phyloP scores from a whole-genome alignment of 2,113 vertebrate species.

The Hippocampus abdominalis region DNA sequence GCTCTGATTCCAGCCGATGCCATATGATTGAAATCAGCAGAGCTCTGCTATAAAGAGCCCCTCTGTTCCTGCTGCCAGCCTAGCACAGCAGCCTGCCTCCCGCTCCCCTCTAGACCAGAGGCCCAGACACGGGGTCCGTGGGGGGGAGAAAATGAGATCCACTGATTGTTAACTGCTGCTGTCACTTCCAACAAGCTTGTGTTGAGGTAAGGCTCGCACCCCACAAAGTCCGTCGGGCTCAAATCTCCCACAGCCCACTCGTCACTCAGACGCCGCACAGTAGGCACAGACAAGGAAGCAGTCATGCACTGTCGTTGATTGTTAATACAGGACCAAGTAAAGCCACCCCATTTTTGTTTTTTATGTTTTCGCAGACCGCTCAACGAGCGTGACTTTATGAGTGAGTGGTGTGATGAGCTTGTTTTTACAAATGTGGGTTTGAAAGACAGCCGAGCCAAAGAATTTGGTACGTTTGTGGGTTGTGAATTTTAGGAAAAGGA shows the following conservation, averaged over 20 bases:
- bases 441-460: conserved; percentile 68
- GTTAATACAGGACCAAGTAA: conserved; percentile 29
- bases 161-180: conserved; percentile 68
- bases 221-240: conserved; percentile 62
- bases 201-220: conserved; percentile 60
- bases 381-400: conserved; percentile 65
- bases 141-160: conserved; percentile 58
- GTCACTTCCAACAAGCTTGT: conserved; percentile 66
- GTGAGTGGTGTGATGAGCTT: conserved; percentile 69
- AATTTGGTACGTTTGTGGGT: conserved; percentile 73
- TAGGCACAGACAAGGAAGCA: conserved; percentile 55
- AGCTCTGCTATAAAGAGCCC: conserved; percentile 82
- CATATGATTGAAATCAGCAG: conserved; percentile 88
- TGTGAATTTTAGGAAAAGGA: conserved; percentile 61
- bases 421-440: conserved; percentile 73
- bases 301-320: conserved; percentile 47
- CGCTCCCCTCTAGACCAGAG: conserved; percentile 63
- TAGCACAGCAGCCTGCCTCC: conserved; percentile 71
- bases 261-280: conserved; percentile 53
- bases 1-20: conserved; percentile 77
- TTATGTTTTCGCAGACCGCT: conserved; percentile 45
- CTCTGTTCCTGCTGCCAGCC: conserved; percentile 82
- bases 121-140: conserved; percentile 68
- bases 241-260: conserved; percentile 48
- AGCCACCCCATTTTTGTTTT: conserved; percentile 36